Conservation (phyloP, 2,797 vertebrate species). For the Enteromius trimaculatus region DNA sequence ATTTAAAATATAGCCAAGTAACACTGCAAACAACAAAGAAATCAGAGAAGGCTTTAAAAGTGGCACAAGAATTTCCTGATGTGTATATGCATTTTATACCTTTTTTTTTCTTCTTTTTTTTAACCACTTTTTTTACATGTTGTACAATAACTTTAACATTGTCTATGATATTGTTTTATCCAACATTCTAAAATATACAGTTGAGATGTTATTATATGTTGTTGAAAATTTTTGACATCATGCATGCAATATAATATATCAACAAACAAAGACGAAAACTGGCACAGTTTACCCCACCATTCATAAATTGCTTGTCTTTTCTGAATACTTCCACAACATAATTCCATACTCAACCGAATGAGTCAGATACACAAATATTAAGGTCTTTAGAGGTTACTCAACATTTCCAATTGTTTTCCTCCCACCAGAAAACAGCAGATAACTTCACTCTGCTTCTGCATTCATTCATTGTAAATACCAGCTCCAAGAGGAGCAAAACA, state of each 20-base stretch:
- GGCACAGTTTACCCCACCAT: background rate
- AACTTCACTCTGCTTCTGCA: constrained; percentile 32
- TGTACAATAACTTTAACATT: no score
- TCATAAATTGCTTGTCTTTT: constrained; percentile 38
- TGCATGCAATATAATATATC: background rate
- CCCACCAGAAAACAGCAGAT: constrained; percentile 32
- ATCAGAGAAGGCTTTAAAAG: no score
- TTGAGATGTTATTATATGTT: no score
- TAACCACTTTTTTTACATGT: no score
- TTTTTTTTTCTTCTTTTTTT: no score
- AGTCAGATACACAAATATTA: constrained; percentile 13
- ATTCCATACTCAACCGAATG: constrained; percentile 17
- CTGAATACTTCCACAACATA: constrained; percentile 17
- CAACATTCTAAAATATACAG: no score
- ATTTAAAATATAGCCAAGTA: no score
- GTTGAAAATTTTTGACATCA: background rate
- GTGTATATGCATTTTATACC: no score
- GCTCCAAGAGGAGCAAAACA: constrained; percentile 11
- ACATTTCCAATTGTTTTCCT: constrained; percentile 41
- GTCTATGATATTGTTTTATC: no score
- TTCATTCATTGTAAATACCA: background rate
- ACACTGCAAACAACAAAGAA: no score
- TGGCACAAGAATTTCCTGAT: no score
- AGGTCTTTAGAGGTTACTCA: constrained; percentile 18
- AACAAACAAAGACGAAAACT: background rate